Base-by-base conservation (phyloP, 1,140 invertebrate genomes). In the Tribolium madens region DNA sequence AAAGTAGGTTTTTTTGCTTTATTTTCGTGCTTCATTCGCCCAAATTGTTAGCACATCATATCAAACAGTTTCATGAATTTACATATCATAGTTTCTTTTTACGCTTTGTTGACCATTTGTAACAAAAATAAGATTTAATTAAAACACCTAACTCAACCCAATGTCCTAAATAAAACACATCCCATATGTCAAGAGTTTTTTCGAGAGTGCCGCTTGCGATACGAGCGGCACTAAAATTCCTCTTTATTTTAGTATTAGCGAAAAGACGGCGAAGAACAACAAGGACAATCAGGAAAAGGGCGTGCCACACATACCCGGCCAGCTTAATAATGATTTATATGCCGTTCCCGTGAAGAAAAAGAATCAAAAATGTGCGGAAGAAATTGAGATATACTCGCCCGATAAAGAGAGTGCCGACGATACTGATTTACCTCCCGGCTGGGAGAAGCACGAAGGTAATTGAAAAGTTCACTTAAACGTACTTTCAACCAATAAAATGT, bases 361-460 rank as follows among this genome's bases (percentile, higher is more conserved):
- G 83, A 82, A 72, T 52, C 70, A 79, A 84, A 74, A 82, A 85
- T 78, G 85, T 86, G 81, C 87, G 86, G 80, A 86, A 86, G 79
- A 84, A 77, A 78, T 83, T 80, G 80, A 87, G 86, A 76, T 87
- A 85, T 75, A 80, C 42, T 82, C 85, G 46, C 81, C 86, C 14
- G 86, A 86, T 52, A 81, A 86, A 72, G 88, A 89, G 77, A 82
- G 87, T 78, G 86, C 87, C 57, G 85, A 84, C 47, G 84, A 87
- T 57, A 87, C 87, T 77, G 86, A 87, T 73, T 85, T 97, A 78
- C 96, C 96, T 0, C 89, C 92, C 0, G 96, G 96, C 1, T 97
- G 96, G 96, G 95, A 97, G 87, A 94, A 93, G 87, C 95, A 97
- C 87, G 96, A 97, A 90, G 96, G 95, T 95, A 69, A 26, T 26